Evolutionary conservation across 2,797 vertebrate genomes (phyloP), one percentile per base, ranked within the genome.

Genomic region (Lophotriccus pileatus): DNA sequence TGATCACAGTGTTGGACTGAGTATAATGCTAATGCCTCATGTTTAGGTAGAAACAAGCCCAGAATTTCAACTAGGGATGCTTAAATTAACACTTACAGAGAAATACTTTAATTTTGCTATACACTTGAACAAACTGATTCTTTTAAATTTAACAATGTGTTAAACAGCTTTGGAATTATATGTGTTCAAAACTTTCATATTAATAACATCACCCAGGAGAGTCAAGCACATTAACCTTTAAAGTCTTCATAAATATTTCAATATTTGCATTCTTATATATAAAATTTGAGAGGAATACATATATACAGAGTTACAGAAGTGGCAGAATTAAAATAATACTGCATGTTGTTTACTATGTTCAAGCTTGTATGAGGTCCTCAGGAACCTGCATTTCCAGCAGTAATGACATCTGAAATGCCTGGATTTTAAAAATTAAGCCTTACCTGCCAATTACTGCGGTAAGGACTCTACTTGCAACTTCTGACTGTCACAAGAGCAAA

Each of bases 21-120:
- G 3, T 34, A 4, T 39, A 78, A 50, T n/a, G 43, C 20, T 59
- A n/a, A 18, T 0, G 1, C 28, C 37, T 64, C 0, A 0, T 19
- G 16, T 28, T 30, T 44, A n/a, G 9, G 6, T 27, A 72, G 12
- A 66, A 78, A 52, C 8, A 37, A 8, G 9, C 10, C 25, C 37
- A 49, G 8, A 62, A 63, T 67, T 82, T 79, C 22, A 75, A 47
- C 8, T 44, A 62, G 6, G 3, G 37, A 39, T 70, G 16, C 41
- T 49, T 89, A 59, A 70, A 72, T 25, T 63, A 76, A 85, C 32
- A 78, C 5, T 9, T 56, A 53, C 6, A 77, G 4, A 84, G 7
- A 83, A 70, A 49, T 23, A 36, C 3, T 12, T 49, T 30, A 49
- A 44, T 72, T 83, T 63, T n/a, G 68, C 32, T 30, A 6, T 3